Conservation (phyloP, 2,888 invertebrate genomes). For the Drosophila prostipennis region DNA sequence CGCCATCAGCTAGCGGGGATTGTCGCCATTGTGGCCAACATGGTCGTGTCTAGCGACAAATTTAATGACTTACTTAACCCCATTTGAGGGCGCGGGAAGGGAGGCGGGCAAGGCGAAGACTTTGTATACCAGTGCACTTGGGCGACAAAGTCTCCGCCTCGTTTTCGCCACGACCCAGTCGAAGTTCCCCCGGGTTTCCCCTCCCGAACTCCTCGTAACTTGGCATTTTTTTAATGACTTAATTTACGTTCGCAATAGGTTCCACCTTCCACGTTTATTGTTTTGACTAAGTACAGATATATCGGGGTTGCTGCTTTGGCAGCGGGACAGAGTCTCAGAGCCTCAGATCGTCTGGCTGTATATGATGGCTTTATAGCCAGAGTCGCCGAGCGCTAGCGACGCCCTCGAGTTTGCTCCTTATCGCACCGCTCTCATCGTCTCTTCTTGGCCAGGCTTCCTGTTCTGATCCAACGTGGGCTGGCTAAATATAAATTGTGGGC, state of each 20-base stretch:
- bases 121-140: constrained; percentile 30
- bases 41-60: constrained; percentile 82
- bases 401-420: constrained; percentile 70
- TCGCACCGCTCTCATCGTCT: constrained; percentile 63
- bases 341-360: constrained; percentile 37
- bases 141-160: constrained; percentile 57
- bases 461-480: constrained; percentile 64
- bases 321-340: background rate
- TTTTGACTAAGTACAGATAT: constrained; percentile 73
- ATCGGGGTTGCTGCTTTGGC: background rate
- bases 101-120: constrained; percentile 33
- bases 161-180: constrained; percentile 43
- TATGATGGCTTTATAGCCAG: constrained; percentile 68
- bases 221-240: constrained; percentile 83
- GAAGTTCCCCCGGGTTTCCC: background rate
- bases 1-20: constrained; percentile 69
- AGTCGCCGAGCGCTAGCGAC: constrained; percentile 68
- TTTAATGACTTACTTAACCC: constrained; percentile 82
- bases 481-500: constrained; percentile 58
- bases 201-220: constrained; percentile 52
- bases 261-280: constrained; percentile 82
- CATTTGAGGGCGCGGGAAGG: constrained; percentile 50
- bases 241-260: constrained; percentile 83
- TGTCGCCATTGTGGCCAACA: constrained; percentile 71
- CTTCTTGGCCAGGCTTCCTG: constrained; percentile 63